These are phyloP conservation scores for Portunus trituberculatus DNA, from an alignment of 1,140 invertebrate genomes.

Conservation along the genomic window DNA sequence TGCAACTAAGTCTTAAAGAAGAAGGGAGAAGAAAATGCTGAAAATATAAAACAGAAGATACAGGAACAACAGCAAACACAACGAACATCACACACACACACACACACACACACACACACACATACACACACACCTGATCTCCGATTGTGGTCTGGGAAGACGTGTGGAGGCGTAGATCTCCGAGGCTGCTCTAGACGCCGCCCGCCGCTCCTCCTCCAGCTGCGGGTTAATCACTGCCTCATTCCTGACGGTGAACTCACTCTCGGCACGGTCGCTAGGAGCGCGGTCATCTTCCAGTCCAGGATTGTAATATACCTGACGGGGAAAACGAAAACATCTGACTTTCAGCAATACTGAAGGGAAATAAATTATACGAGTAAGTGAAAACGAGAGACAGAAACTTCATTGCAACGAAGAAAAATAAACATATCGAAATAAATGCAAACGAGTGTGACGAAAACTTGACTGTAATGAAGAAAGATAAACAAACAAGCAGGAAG, in stretches of 20 bases:
- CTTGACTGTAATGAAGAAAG: no score
- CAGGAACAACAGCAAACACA: neutral
- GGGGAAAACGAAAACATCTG: no score
- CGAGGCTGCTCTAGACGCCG: constrained; percentile 74
- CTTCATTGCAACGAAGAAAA: no score
- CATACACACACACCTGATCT: constrained; percentile 66
- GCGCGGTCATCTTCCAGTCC: constrained; percentile 68
- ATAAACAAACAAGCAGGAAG: no score
- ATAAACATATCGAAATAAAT: no score
- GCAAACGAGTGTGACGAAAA: no score
- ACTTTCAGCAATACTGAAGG: no score
- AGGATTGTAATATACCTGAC: constrained; percentile 73
- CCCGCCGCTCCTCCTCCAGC: constrained; percentile 70
- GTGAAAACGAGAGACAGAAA: no score
- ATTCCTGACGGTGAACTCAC: constrained; percentile 76
- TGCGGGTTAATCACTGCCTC: constrained; percentile 65
- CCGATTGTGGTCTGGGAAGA: constrained; percentile 70
- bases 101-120: constrained; percentile 35
- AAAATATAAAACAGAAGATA: neutral
- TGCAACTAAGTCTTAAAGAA: no score
- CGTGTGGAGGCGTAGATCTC: constrained; percentile 77
- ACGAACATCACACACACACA: constrained; percentile 28
- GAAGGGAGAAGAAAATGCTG: neutral
- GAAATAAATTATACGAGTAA: no score
- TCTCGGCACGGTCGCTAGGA: constrained; percentile 75